Evolutionary conservation across 2,113 vertebrate genomes (phyloP).

Genomic region (Hoplias malabaricus): DNA sequence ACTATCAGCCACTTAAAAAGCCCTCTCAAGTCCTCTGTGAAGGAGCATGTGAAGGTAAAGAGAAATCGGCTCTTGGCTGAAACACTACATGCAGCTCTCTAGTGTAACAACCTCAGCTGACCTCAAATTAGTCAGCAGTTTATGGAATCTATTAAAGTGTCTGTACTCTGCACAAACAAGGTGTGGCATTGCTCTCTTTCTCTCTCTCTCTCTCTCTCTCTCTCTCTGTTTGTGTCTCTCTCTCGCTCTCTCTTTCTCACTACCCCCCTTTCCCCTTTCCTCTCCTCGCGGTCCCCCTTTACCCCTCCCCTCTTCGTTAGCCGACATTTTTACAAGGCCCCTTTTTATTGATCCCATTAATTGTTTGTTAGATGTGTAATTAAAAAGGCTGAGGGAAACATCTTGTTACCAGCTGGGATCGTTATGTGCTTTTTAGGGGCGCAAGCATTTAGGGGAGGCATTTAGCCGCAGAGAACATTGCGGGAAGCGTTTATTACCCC

Average conservation of each 20-base stretch:
- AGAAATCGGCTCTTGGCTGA: constrained; percentile 12
- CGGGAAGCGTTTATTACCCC: constrained; percentile 37
- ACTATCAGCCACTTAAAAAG: constrained; percentile 10
- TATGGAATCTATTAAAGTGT: constrained; percentile 44
- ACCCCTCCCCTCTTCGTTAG: neutral
- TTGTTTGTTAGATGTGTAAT: constrained; percentile 57
- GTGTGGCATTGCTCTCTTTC: neutral
- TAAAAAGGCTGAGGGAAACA: constrained; percentile 48
- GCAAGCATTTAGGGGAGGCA: neutral
- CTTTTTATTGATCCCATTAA: constrained; percentile 55
- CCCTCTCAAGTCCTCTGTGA: constrained; percentile 9
- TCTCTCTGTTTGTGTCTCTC: neutral
- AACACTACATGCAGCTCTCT: constrained; percentile 16
- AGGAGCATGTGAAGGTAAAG: constrained; percentile 23
- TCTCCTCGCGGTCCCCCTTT: too few species aligned
- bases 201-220: neutral
- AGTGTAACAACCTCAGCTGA: constrained; percentile 14
- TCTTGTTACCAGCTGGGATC: constrained; percentile 48
- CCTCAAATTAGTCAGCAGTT: constrained; percentile 50
- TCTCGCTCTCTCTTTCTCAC: neutral
- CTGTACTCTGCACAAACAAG: constrained; percentile 22
- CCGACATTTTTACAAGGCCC: constrained; percentile 43
- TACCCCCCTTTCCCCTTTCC: neutral
- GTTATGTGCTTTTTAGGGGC: constrained; percentile 43
- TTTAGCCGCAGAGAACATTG: constrained; percentile 25